phyloP scores from a whole-genome alignment of 2,888 invertebrate genomes.

The Xestia xanthographa region DNA sequence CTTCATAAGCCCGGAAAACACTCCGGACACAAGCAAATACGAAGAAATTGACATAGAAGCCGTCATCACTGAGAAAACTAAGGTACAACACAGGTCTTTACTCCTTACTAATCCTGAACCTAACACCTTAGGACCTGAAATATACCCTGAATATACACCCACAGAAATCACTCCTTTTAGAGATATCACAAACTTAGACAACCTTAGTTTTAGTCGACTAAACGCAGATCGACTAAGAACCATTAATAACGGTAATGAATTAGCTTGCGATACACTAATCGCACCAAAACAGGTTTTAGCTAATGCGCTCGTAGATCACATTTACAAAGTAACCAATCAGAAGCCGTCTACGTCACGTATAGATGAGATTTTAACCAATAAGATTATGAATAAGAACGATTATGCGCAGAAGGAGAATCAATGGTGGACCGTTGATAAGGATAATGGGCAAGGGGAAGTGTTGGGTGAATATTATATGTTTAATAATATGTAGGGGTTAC shows the following conservation, averaged over 20 bases:
- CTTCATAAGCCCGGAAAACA: constrained; percentile 84
- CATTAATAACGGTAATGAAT: constrained; percentile 80
- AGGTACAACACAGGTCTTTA: constrained; percentile 90
- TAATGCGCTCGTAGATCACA: constrained; percentile 86
- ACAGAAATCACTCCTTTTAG: constrained; percentile 73
- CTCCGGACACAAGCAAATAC: constrained; percentile 81
- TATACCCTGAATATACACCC: constrained; percentile 63
- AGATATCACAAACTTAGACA: constrained; percentile 84
- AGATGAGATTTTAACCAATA: constrained; percentile 87
- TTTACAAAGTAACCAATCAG: constrained; percentile 89
- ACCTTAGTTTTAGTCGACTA: constrained; percentile 83
- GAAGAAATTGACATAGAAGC: constrained; percentile 84
- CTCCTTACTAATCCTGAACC: constrained; percentile 86
- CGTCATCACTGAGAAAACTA: constrained; percentile 84
- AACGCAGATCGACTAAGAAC: constrained; percentile 87
- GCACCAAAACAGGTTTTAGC: constrained; percentile 88
- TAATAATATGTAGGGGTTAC: constrained; percentile 72
- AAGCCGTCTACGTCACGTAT: constrained; percentile 87
- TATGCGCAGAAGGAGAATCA: constrained; percentile 81
- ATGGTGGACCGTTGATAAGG: constrained; percentile 83
- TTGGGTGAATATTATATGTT: constrained; percentile 84
- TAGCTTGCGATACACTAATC: constrained; percentile 82
- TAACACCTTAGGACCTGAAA: constrained; percentile 70
- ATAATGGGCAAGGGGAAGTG: constrained; percentile 80
- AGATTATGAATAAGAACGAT: constrained; percentile 77